Percentiles rank a stretch among this genome's conserved stretches.
These are phyloP conservation scores for Seriola dumerili DNA, from an alignment of 2,113 vertebrate genomes.

Conservation along the genomic window DNA sequence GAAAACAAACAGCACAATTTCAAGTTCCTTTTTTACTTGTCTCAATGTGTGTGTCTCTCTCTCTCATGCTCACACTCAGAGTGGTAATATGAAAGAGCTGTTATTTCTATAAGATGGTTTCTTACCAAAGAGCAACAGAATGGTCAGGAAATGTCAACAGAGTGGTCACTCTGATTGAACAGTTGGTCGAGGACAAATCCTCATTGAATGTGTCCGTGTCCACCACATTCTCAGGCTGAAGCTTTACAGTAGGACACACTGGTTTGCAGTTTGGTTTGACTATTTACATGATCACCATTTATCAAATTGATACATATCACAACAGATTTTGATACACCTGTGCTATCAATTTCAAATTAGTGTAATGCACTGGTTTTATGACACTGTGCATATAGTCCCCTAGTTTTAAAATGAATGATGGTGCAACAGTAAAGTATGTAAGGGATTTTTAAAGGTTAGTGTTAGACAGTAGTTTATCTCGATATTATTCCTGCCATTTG, in stretches of 20 bases:
- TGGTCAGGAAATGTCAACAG: constrained; percentile 52
- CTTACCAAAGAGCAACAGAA: constrained; percentile 31
- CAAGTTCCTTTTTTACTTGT: not conserved
- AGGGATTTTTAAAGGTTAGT: not conserved
- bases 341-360: not conserved
- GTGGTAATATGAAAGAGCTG: not conserved
- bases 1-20: not conserved
- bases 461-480: not conserved
- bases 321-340: not conserved
- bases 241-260: not conserved
- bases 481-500: not conserved
- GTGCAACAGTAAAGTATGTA: not conserved
- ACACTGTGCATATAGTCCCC: not conserved
- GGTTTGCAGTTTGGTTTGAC: not conserved
- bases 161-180: constrained; percentile 41
- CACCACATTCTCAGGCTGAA: constrained; percentile 30
- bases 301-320: not conserved
- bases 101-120: constrained; percentile 18
- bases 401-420: not conserved
- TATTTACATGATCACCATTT: not conserved
- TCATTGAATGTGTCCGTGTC: constrained; percentile 4
- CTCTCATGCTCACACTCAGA: not conserved
- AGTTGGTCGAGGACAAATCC: constrained; percentile 46
- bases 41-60: too few species aligned
- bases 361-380: not conserved